Base-by-base conservation (phyloP, 2,888 invertebrate species). In the Agrotis puta region DNA sequence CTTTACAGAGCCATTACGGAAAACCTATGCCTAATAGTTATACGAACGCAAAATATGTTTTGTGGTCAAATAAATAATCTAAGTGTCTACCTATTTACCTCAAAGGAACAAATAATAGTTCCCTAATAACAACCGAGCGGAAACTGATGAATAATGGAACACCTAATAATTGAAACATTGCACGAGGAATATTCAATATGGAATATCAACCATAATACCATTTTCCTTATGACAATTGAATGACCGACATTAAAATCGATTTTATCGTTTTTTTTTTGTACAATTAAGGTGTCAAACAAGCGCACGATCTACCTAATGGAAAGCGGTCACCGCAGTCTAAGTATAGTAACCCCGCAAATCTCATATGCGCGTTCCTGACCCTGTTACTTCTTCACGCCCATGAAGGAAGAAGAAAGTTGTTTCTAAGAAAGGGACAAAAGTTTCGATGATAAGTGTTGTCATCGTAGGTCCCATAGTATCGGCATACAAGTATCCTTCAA, bases 41-140 rank as follows among this genome's bases (percentile, higher is more conserved):
- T 20, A 18, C 16, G 43, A 18, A 56, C 20, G 16, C 14, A 24
- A 48, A 27, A 70, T 2, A 43, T 27, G 56, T 47, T 54, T 24
- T 54, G 33, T 54, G 39, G n/a, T 16, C n/a, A 45, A 68, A 43
- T 24, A 47, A 68, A 7, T 33, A 27, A 9, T 47, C 2, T 24
- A 14, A 67, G 27, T 67, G 33, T 53, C 22, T 22, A 68, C 27
- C 13, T 56, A 33, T 47, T 69, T 69, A 20, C 70, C 56, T 56
- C 27, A 51, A 27, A 51, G 18, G 9, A 56, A 54, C 5, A 20
- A 53, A 67, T n/a, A n/a, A n/a, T 27, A 33, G 2, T 20, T 7
- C 33, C 14, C 2, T 50, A 53, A 6, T 20, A 27, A 27, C 6
- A 20, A 22, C 9, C 4, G 13, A 24, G 16, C 2, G 9, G 14